Evolutionary conservation across 2,797 vertebrate species (phyloP).

Genomic region (Nyctibius grandis): DNA sequence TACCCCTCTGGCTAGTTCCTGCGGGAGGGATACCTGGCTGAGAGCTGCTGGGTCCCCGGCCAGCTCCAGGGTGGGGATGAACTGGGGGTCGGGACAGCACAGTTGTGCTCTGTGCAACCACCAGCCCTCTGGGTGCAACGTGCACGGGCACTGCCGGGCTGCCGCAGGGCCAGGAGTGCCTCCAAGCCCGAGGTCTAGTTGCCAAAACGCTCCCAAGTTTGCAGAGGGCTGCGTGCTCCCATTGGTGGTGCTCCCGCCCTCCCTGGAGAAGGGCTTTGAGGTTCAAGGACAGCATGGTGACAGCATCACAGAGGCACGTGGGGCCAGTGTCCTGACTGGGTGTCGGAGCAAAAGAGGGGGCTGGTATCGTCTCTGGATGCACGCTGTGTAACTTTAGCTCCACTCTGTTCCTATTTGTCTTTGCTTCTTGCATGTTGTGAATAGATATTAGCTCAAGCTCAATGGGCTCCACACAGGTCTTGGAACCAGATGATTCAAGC

Average conservation of each 20-base stretch:
- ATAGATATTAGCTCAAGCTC: conserved; percentile 57
- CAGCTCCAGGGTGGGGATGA: background rate
- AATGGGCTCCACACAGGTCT: conserved; percentile 27
- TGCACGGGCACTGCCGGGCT: accelerated
- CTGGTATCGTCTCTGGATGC: accelerated
- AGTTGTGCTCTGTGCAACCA: accelerated
- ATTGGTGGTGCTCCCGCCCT: background rate
- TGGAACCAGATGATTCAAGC: conserved; percentile 56
- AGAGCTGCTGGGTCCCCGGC: background rate
- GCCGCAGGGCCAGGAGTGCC: background rate
- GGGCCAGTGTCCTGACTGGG: accelerated
- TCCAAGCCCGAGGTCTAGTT: background rate
- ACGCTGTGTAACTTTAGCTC: background rate
- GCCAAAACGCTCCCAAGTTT: background rate
- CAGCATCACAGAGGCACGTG: background rate
- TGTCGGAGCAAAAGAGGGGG: background rate
- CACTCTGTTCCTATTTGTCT: conserved; percentile 3
- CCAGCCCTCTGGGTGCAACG: accelerated
- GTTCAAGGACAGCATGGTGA: background rate
- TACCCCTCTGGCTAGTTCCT: background rate
- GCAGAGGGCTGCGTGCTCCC: background rate
- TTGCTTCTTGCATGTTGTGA: conserved; percentile 56
- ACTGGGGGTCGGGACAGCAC: background rate
- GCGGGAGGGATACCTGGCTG: background rate
- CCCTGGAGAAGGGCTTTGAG: background rate